Conservation (phyloP, 2,797 vertebrate genomes). For the Melanitta fusca region DNA sequence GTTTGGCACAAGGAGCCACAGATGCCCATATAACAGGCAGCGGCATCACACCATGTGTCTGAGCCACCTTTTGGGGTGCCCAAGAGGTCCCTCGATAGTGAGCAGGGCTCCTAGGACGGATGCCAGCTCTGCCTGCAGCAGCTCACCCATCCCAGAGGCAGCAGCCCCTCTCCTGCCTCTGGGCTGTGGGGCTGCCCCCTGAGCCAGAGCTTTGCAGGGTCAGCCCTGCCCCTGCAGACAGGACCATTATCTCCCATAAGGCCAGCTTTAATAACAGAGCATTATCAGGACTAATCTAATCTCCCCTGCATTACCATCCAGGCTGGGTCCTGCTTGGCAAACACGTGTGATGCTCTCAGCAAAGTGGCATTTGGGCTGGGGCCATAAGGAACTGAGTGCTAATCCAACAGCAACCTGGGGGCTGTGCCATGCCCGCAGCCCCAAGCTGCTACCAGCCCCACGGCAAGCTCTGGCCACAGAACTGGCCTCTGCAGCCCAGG, state of each 20-base stretch:
- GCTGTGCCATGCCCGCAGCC: background rate
- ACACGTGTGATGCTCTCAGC: background rate
- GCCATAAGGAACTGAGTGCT: background rate
- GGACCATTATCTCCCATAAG: background rate
- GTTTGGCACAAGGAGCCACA: accelerated
- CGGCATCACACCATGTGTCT: background rate
- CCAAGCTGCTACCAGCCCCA: background rate
- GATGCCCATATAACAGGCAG: accelerated
- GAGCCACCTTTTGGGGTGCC: background rate
- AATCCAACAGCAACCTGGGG: background rate
- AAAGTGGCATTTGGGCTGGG: background rate
- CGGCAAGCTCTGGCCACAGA: background rate
- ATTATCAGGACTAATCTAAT: background rate
- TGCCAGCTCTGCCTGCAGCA: background rate
- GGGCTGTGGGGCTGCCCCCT: background rate
- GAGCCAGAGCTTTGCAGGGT: background rate
- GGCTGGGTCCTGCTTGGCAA: background rate
- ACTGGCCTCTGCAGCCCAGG: background rate
- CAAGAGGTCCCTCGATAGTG: accelerated
- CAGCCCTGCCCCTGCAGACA: background rate
- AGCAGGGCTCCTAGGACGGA: background rate
- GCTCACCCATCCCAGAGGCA: accelerated
- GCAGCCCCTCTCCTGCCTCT: background rate
- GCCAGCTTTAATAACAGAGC: background rate
- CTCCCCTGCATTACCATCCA: background rate